Evolutionary conservation across 2,888 invertebrate species (phyloP).

Genomic region (Unio pictorum): DNA sequence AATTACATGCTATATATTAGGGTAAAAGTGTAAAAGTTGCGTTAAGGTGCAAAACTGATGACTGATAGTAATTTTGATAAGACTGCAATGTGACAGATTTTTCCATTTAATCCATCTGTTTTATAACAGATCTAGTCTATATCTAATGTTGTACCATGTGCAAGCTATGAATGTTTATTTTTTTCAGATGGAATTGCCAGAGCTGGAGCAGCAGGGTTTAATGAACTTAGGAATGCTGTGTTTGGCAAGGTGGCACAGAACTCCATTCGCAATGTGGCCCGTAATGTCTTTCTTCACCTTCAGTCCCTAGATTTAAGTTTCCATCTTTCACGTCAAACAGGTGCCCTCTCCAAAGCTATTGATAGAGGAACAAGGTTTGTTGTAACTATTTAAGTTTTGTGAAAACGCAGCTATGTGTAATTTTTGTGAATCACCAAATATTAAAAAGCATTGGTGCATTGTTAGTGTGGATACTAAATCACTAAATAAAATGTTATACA

Average conservation of each 20-base stretch:
- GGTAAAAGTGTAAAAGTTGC: too few species aligned
- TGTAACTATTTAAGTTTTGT: background rate
- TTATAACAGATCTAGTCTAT: too few species aligned
- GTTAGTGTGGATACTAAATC: background rate
- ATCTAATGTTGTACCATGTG: too few species aligned
- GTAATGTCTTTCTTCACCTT: constrained; percentile 95
- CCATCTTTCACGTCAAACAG: constrained; percentile 95
- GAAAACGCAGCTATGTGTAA: background rate
- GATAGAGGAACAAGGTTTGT: constrained; percentile 73
- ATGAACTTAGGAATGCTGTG: constrained; percentile 96
- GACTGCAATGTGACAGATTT: too few species aligned
- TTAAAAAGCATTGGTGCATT: background rate
- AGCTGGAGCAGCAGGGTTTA: constrained; percentile 91
- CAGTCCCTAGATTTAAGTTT: constrained; percentile 95
- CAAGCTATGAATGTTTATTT: background rate
- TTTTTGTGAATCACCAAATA: background rate
- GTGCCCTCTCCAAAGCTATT: constrained; percentile 90
- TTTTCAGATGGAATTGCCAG: constrained; percentile 92
- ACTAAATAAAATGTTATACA: too few species aligned
- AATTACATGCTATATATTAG: too few species aligned
- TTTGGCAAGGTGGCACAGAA: constrained; percentile 98
- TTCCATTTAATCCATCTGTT: too few species aligned
- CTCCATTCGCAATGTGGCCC: constrained; percentile 94
- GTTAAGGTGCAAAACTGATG: too few species aligned
- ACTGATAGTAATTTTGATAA: too few species aligned